Evolutionary conservation across 2,113 vertebrate species (phyloP).

Genomic region (Pteronura brasiliensis): DNA sequence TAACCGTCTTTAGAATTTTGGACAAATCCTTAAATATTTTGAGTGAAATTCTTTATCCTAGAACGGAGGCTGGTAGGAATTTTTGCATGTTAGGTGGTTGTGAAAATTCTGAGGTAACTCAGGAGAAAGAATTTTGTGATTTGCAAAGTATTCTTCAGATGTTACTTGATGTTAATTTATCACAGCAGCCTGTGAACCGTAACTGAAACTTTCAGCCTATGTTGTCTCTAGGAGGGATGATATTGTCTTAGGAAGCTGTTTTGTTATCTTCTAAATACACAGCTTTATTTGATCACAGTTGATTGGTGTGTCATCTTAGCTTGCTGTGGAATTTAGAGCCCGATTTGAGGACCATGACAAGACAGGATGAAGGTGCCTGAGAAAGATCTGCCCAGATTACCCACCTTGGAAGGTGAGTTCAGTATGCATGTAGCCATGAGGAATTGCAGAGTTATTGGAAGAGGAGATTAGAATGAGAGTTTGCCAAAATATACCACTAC

Average conservation of each 20-base stretch:
- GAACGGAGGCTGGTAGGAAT: background rate
- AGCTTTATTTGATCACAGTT: background rate
- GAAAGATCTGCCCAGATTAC: background rate
- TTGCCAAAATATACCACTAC: background rate
- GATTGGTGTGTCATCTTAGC: background rate
- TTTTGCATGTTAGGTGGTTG: background rate
- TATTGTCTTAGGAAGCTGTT: background rate
- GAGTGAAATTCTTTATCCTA: background rate
- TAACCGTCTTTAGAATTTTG: background rate
- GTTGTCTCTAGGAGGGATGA: background rate
- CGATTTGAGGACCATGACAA: background rate
- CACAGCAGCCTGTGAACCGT: background rate
- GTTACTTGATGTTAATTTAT: slow-evolving; percentile 1
- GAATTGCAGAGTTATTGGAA: background rate
- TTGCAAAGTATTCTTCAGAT: background rate
- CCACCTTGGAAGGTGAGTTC: background rate
- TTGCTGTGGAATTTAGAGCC: background rate
- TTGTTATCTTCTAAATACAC: background rate
- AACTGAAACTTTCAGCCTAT: background rate
- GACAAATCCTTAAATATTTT: background rate
- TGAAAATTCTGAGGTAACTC: background rate
- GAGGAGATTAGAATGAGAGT: background rate
- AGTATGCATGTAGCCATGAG: background rate
- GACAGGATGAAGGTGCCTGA: background rate
- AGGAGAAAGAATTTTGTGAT: background rate